A percentile compares a stretch with the other conserved stretches of the same genome.
Evolutionary conservation across 2,797 vertebrate species (phyloP).

Genomic region (Semotilus atromaculatus): DNA sequence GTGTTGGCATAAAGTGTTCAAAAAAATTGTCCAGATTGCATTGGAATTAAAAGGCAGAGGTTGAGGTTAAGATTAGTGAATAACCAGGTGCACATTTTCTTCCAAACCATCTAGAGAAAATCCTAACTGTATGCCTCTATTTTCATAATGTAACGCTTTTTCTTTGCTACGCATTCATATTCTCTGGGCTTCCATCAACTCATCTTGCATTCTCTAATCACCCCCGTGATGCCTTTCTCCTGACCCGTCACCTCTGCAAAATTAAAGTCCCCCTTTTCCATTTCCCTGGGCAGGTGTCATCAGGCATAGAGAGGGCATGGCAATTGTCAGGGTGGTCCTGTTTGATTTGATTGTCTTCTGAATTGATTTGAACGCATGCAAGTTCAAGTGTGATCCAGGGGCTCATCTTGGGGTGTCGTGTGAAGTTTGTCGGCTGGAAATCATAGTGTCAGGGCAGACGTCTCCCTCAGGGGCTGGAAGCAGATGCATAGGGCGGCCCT

Average conservation of each 20-base stretch:
- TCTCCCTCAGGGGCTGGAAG: conserved; percentile 58
- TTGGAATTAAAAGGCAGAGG: not conserved
- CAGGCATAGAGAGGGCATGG: conserved; percentile 28
- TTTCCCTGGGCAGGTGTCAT: conserved; percentile 58
- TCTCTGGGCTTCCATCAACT: conserved; percentile 28
- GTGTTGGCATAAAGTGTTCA: not conserved
- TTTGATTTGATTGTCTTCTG: conserved; percentile 68
- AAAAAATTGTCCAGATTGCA: not conserved
- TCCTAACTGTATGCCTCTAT: not conserved
- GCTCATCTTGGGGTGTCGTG: conserved; percentile 69
- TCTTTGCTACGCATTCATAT: not conserved
- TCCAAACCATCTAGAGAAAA: not conserved
- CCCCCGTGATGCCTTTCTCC: conserved; percentile 50
- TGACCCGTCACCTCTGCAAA: conserved; percentile 62
- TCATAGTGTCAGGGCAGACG: conserved; percentile 63
- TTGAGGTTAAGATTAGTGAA: conserved; percentile 8
- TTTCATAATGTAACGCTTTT: conserved; percentile 16
- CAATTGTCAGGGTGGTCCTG: conserved; percentile 30
- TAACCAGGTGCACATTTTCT: not conserved
- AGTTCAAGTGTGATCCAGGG: conserved; percentile 66
- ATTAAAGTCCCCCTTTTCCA: conserved; percentile 66
- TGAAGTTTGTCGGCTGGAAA: conserved; percentile 75
- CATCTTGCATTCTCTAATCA: conserved; percentile 59
- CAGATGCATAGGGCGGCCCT: conserved; percentile 50
- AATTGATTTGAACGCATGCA: conserved; percentile 61